Base-by-base conservation (phyloP, 2,888 invertebrate genomes). In the Eupithecia pulchellata region DNA sequence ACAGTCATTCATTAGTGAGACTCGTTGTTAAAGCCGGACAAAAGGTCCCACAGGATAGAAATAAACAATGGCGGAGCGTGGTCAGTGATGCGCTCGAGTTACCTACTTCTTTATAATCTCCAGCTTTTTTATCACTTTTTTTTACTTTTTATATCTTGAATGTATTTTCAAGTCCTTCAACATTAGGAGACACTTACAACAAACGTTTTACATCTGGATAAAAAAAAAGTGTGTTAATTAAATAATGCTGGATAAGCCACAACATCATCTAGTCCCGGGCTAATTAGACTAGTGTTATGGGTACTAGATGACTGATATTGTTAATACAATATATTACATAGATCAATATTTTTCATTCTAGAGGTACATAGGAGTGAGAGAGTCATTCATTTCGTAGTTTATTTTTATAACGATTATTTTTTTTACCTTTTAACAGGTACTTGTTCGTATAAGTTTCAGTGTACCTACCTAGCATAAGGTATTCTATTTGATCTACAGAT, bases 1-100 rank as follows among this genome's bases (percentile, higher is more conserved):
- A 87, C 93, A 91, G 88, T 92, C 90, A 88, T 93, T 93, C 89
- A 91, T 94, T 93, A 91, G 88, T 80, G 82, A 85, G 83, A 83
- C 87, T 84, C 84, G 82, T 83, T 82, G 82, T 84, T 86, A 79
- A 77, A 82, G 76, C 81, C 69, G 82, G 80, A 88, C 86, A 86
- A 87, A 86, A 85, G 86, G 81, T 71, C 74, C 76, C 75, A 76
- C 78, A 72, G 79, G 77, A 69, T 60, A 47, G 36, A 72, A 70
- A 69, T 69, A 75, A 72, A 78, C 74, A 76, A 69, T 73, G 69
- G 58, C 66, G 47, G 62, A 66, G 25, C 61, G 5, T 69, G 66
- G 58, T 64, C 65, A 70, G 58, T 67, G 67, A 70, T 68, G 69
- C 67, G 36, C 61, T 65, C 60, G 67, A 66, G 60, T 67, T 13